Evolutionary conservation across 1,140 invertebrate species (phyloP), one percentile per base, ranked within the genome.

Genomic region (Ruditapes philippinarum): DNA sequence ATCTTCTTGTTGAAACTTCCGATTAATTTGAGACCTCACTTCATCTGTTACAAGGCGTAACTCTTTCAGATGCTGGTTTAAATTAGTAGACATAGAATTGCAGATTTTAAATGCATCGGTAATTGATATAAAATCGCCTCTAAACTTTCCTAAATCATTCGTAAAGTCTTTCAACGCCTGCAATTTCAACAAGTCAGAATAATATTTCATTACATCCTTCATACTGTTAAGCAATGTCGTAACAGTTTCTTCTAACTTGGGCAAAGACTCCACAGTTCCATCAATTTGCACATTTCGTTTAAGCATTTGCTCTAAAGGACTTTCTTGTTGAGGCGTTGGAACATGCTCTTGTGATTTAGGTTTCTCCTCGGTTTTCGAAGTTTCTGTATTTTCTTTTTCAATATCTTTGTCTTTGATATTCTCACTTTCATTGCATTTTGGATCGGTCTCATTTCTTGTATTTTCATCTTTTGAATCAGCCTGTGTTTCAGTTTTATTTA

Each of bases 1-100:
- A 36, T 86, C 83, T 51, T 86, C 83, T 51, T 86, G 62, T 36
- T 86, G 83, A 74, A 86, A 86, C 49, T 86, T 86, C 28, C 83
- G 31, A 4, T 60, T 2, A 25, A 86, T 74, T 38, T 86, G 83
- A 5, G 49, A 14, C 36, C 33, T 74, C 1, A 86, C 51, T 36
- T 86, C 83, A 25, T 86, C 83, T 11, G 83, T 86, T 1, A 40
- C 28, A 38, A 49, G 49, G 17, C 70, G 28, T 7, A 86, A 51
- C 38, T 86, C 83, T 36, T 86, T 86, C 57, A 86, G 40, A 25
- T 57, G 49, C 9, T 54, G 33, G 22, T 73, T 86, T 14, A 86
- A 25, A 54, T 74, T 74, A 0, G 7, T 33, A 25, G 68, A 76
- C 83, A 86, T 74, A 33, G 65, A 28, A 60, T 31, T 76, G 51